Base-by-base conservation (phyloP, 35 echinoderm and acorn worm species). In the Ophioderma brevispina region DNA sequence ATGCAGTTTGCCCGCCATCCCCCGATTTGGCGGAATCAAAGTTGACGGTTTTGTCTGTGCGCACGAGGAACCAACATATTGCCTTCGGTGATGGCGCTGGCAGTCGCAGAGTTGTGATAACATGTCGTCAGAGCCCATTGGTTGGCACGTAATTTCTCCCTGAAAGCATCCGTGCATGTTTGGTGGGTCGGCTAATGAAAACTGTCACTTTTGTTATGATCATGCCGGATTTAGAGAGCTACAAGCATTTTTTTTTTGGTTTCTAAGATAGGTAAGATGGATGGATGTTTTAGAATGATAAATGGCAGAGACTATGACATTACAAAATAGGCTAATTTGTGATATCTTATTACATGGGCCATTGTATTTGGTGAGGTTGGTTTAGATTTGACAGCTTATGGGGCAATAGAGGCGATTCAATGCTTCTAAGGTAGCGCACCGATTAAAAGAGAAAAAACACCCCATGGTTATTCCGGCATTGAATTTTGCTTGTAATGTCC, bases 191-290 rank as follows among this genome's bases (percentile, higher is more conserved):
- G 1, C 59, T 70, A 70, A 70, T 70, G 59, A 70, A 70, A 70
- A 70, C 59, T 70, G 59, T 70, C 59, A 70, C 59, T 70, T 70
- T 70, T 70, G 59, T 70, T 70, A 70, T 70, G 59, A 70, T 70
- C 59, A 70, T 6, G 59, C 17, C n/a, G 59, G 6, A 70, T 70
- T 70, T 70, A 25, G 23, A 70, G 59, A 70, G 6, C 59, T 70
- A 25, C 59, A 25, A 70, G 59, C 59, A 70, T 15, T 70, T 70
- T 70, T 70, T 70, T 18, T 30, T 30, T 25, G 59, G 2, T 25
- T 25, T 30, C 4, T 18, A 25, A 15, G 2, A 13, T 70, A 2
- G 10, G n/a, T 8, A 70, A 70, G 59, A 70, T 70, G 59, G 59
- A 70, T 70, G 59, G 59, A 70, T 70, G 59, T 70, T 70, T 3